Evolutionary conservation across 2,797 vertebrate species (phyloP).

Genomic region (Gastrophryne carolinensis): DNA sequence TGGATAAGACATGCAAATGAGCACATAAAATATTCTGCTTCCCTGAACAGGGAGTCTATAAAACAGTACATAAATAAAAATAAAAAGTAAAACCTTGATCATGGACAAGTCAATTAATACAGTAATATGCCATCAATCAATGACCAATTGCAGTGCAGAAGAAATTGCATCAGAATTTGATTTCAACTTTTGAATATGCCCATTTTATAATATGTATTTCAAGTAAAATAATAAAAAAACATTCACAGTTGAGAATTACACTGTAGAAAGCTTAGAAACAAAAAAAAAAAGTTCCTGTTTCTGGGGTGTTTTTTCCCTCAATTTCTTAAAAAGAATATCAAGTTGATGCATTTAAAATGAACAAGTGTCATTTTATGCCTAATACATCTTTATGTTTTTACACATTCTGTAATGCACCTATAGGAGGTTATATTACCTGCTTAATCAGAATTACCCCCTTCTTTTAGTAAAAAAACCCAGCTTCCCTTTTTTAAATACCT

Average conservation of each 20-base stretch:
- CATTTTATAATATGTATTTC: slow-evolving; percentile 64
- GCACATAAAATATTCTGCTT: slow-evolving; percentile 51
- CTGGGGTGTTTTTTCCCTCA: background rate
- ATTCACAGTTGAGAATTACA: slow-evolving; percentile 62
- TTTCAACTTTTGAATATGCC: slow-evolving; percentile 57
- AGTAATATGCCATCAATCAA: slow-evolving; percentile 53
- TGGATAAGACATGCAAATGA: slow-evolving; percentile 53
- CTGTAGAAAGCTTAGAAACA: background rate
- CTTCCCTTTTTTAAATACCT: no score
- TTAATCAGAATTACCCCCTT: no score
- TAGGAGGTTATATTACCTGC: no score
- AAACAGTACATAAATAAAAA: slow-evolving; percentile 4
- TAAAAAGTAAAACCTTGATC: slow-evolving; percentile 4
- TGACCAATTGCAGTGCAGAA: slow-evolving; percentile 63
- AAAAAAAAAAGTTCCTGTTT: background rate
- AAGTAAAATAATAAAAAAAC: slow-evolving; percentile 66
- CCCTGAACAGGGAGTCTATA: slow-evolving; percentile 36
- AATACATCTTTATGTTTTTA: no score
- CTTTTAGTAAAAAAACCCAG: no score
- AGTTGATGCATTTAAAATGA: no score
- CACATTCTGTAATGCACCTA: no score
- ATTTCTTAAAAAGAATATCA: background rate
- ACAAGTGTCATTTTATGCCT: no score
- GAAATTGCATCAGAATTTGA: slow-evolving; percentile 58
- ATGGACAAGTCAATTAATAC: slow-evolving; percentile 25